Evolutionary conservation across 2,888 invertebrate species (phyloP), one percentile per base, ranked within the genome.

Genomic region (Platerodrilus igneus): DNA sequence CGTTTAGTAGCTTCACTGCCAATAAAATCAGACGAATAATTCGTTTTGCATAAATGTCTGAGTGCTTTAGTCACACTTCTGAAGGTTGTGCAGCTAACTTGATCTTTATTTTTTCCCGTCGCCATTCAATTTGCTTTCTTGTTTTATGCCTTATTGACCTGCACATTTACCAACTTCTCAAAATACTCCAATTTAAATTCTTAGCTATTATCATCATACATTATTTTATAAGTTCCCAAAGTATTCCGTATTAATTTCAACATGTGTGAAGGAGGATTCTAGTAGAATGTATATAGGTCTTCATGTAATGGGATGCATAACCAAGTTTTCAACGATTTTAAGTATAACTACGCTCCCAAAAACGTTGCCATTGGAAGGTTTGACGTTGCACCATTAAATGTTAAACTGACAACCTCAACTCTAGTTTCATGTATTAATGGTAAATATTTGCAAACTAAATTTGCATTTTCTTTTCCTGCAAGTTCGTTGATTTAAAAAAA

Each of bases 361-460:
- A 34, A 9, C 6, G 29, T n/a, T 2, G 40, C 35, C 45, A 45
- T 50, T 10, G 37, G 14, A 9, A 55, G 36, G 34, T 58, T 56
- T n/a, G 51, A 40, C 13, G 52, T 8, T 4, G 29, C 49, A 33
- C 55, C 57, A 50, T 58, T 56, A 47, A 55, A 58, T 27, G 57
- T 55, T 11, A 58, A 3, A 11, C 48, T 37, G 6, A 52, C 29
- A 20, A 51, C 38, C 9, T 18, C 15, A 9, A 49, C 47, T n/a
- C 51, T 54, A 21, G 46, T 43, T 20, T 53, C 47, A 33, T 44
- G 18, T 30, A 47, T 10, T 40, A 47, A 42, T 10, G 28, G 21
- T 19, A 55, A 38, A 28, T 47, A 52, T 25, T 54, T 43, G 9
- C 25, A 29, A n/a, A 53, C 40, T 29, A 59, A 29, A 28, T 49